These are phyloP conservation scores for Volucella zonaria DNA, from an alignment of 2,888 invertebrate species.

Conservation along the genomic window DNA sequence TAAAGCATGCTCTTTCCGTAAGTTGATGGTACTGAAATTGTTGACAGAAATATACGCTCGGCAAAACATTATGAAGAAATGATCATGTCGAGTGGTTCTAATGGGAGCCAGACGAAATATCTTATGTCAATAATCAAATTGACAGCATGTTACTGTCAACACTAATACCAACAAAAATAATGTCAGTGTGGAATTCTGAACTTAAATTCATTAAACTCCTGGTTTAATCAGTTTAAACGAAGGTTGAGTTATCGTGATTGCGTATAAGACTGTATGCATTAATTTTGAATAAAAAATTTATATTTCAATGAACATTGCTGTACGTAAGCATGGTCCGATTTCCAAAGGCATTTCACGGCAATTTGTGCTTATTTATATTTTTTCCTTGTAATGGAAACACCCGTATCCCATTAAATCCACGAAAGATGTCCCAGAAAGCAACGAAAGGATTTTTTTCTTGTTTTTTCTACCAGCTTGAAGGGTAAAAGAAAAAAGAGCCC, in stretches of 20 bases:
- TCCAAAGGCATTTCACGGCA: conserved; percentile 5
- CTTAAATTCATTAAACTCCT: too few relatives aligned
- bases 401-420: conserved; percentile 59
- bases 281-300: conserved; percentile 20
- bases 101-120: too few relatives aligned
- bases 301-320: conserved; percentile 33
- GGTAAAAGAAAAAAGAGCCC: conserved; percentile 53
- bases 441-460: conserved; percentile 37
- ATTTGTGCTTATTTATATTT: conserved; percentile 9
- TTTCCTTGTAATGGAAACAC: conserved; percentile 52
- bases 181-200: too few relatives aligned
- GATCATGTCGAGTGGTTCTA: too few relatives aligned
- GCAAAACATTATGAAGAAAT: too few relatives aligned
- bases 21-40: too few relatives aligned
- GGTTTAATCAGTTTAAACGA: too few relatives aligned
- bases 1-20: too few relatives aligned
- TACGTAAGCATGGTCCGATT: background rate
- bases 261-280: conserved; percentile 36
- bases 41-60: too few relatives aligned
- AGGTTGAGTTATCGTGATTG: conserved; percentile 15
- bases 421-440: conserved; percentile 35
- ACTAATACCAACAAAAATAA: too few relatives aligned
- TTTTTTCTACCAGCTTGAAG: conserved; percentile 51
- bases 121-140: too few relatives aligned
- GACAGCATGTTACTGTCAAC: too few relatives aligned